A percentile compares a stretch with the other conserved stretches of the same genome.
Conservation (phyloP, 2,113 vertebrate species). For the Paramisgurnus dabryanus region DNA sequence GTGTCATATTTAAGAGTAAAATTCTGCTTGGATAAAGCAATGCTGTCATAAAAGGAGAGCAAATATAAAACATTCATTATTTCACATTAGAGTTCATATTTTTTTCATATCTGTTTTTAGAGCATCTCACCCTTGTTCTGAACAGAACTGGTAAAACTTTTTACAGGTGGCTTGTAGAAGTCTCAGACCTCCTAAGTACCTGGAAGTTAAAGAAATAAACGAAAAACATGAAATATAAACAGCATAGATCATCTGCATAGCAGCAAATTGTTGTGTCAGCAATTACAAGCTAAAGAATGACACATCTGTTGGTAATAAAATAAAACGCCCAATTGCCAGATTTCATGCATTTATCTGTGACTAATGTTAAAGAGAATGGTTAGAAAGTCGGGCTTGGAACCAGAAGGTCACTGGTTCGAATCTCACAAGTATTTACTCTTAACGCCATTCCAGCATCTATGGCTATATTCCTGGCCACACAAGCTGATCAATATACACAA, state of each 20-base stretch:
- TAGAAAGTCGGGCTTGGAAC: too few species aligned
- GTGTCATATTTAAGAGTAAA: conserved; percentile 84
- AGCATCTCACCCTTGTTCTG: conserved; percentile 76
- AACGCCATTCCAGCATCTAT: too few species aligned
- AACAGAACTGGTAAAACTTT: conserved; percentile 85
- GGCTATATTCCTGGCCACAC: too few species aligned
- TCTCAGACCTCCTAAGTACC: conserved; percentile 80
- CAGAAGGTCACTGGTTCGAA: too few species aligned
- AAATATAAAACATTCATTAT: neutral
- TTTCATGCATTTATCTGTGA: too few species aligned
- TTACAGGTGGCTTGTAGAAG: conserved; percentile 83
- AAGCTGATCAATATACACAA: too few species aligned
- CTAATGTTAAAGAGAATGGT: too few species aligned
- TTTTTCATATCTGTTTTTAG: neutral
- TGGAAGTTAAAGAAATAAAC: conserved; percentile 41
- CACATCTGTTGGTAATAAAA: too few species aligned
- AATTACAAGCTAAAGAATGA: neutral
- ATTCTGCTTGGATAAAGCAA: conserved; percentile 81
- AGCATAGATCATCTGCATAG: neutral
- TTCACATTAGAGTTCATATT: neutral
- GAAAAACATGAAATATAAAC: neutral
- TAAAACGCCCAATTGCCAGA: too few species aligned
- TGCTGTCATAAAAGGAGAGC: conserved; percentile 62
- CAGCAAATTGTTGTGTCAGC: too few species aligned
- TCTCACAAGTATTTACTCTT: too few species aligned